Evolutionary conservation across 2,888 invertebrate species (phyloP), one percentile per base, ranked within the genome.

Genomic region (Brachypterus glaber): DNA sequence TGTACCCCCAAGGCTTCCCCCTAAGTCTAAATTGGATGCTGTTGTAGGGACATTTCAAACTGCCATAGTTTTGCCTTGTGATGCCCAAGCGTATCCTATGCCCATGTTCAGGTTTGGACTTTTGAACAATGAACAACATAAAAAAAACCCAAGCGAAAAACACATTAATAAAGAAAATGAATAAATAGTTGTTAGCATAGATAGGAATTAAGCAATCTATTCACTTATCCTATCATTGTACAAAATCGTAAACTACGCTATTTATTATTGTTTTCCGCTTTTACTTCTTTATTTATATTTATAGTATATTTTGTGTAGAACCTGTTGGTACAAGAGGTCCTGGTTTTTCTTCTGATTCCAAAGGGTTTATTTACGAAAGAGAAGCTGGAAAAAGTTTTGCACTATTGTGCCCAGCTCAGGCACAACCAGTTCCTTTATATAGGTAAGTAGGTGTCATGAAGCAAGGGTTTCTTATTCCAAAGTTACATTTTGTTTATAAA

Each of bases 361-460:
- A 63, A 62, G 70, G 60, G 52, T 70, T 58, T 56, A 66, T 62
- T 46, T 68, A 54, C 59, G 65, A 67, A 51, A 64, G 68, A 45
- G 58, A 48, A 33, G 56, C 58, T 38, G 65, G 61, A 17, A 47
- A 44, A 44, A 62, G 62, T 47, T 60, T 69, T 39, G 68, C 68
- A 49, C 57, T 59, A 66, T 53, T 57, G 11, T 73, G 72, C 54
- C 70, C 69, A 47, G 76, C 76, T 30, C 77, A 77, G 62, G 74
- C 79, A 51, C 80, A 75, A 66, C 84, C 85, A 18, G 54, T 58
- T 25, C 77, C 77, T 56, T 59, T 68, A 41, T 79, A 71, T 68
- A 77, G 77, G 80, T 80, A 74, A 51, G 53, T 53, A 27, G 12
- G 15, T 8, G 31, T 33, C n/a, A n/a, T n/a, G n/a, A n/a, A n/a